A percentile compares a stretch with the other conserved stretches of the same genome.
phyloP scores from a whole-genome alignment of 2,888 invertebrate species.

The Amaurobius ferox region DNA sequence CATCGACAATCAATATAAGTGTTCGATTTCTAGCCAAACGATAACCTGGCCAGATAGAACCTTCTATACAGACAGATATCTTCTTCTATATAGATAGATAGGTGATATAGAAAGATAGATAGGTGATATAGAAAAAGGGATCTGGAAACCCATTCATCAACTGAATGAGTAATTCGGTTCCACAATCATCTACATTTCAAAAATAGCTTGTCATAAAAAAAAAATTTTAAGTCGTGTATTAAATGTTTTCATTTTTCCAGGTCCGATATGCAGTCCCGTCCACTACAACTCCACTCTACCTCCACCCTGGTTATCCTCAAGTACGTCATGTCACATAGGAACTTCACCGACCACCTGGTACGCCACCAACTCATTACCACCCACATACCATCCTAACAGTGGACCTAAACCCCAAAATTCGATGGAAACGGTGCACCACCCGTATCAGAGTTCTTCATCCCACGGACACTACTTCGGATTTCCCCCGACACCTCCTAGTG shows the following conservation, averaged over 20 bases:
- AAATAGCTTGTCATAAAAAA: too few relatives aligned
- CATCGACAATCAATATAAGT: too few relatives aligned
- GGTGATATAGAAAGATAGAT: too few relatives aligned
- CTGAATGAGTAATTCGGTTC: too few relatives aligned
- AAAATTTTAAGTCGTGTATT: too few relatives aligned
- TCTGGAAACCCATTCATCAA: too few relatives aligned
- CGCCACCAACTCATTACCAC: not conserved
- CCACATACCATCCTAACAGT: not conserved
- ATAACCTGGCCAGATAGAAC: too few relatives aligned
- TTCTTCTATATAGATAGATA: too few relatives aligned
- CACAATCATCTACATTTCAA: too few relatives aligned
- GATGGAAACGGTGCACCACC: conserved; percentile 15
- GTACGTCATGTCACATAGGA: conserved; percentile 32
- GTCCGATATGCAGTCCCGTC: conserved; percentile 20
- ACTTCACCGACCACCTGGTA: conserved; percentile 32
- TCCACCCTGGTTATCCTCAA: conserved; percentile 36
- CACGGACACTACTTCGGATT: conserved; percentile 54
- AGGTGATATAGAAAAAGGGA: too few relatives aligned
- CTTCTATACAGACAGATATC: too few relatives aligned
- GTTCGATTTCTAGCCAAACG: too few relatives aligned
- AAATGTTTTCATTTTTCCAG: conserved; percentile 17
- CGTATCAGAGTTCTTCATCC: conserved; percentile 25
- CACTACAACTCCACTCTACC: conserved; percentile 17
- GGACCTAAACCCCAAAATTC: conserved; percentile 1
- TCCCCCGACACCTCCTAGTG: conserved; percentile 53